Base-by-base conservation (phyloP, 1,140 invertebrate genomes). In the Bombyx mandarina region DNA sequence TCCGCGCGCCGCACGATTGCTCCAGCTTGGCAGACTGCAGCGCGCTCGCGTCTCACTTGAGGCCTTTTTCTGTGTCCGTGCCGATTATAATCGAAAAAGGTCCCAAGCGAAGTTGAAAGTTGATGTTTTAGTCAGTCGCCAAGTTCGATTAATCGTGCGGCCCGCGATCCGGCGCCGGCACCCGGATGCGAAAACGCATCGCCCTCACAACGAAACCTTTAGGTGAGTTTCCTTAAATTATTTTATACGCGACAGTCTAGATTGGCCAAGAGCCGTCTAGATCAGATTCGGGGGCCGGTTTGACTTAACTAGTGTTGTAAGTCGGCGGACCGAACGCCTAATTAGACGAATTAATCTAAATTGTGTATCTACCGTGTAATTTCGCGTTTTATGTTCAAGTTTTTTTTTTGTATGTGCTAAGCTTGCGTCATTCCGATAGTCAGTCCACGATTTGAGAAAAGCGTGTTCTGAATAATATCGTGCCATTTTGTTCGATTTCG, bases 1-100 rank as follows among this genome's bases (percentile, higher is more conserved):
- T 35, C 63, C 67, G 64, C 75, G 66, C 66, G 70, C 65, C 56
- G 57, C 66, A 60, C 66, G 60, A 56, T 66, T 56, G 66, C 68
- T 57, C 52, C 43, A 54, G 57, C 60, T 58, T 59, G 59, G 59
- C 63, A 53, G 63, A 55, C 57, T 48, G 48, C 59, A 56, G 45
- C 64, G 54, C 57, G 60, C 53, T 54, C 61, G 57, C 60, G 61
- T 55, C 42, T 54, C 56, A 49, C 58, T 57, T 56, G 49, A 48
- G 56, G 58, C 61, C 61, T 58, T 62, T 52, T 48, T 53, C 52
- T 48, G 35, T 56, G 18, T 8, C 54, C 26, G 54, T 56, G 46
- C 54, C 49, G 26, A 46, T n/a, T 48, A n/a, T 51, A 51, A 7
- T 51, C 9, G 45, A 45, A 12, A 56, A 56, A 56, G 54, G 54